Percentiles rank a stretch among this genome's conserved stretches.
These are phyloP conservation scores for Dufourea novaeangliae DNA, from an alignment of 1,140 invertebrate species.

Conservation along the genomic window DNA sequence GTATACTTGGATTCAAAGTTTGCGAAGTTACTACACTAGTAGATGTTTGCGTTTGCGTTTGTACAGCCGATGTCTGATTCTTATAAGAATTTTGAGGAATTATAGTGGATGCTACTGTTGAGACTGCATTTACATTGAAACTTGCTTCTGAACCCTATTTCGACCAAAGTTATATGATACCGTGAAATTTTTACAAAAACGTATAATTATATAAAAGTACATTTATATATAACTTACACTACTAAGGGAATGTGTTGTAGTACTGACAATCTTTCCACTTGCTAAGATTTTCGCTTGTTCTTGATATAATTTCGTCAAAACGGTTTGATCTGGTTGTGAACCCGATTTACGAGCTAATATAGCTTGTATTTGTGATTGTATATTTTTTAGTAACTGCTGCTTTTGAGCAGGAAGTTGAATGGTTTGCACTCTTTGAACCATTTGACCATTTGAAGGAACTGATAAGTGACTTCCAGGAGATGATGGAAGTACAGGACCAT, in stretches of 20 bases:
- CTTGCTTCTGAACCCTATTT: slow-evolving; percentile 70
- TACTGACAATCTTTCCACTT: slow-evolving; percentile 81
- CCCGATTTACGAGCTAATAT: slow-evolving; percentile 76
- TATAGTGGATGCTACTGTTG: slow-evolving; percentile 67
- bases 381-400: slow-evolving; percentile 75
- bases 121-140: slow-evolving; percentile 68
- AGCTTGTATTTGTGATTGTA: slow-evolving; percentile 82
- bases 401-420: slow-evolving; percentile 78
- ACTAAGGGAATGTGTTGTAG: slow-evolving; percentile 69
- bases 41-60: slow-evolving; percentile 75
- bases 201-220: background rate
- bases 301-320: slow-evolving; percentile 80
- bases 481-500: slow-evolving; percentile 65
- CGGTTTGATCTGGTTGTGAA: slow-evolving; percentile 77
- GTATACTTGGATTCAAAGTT: slow-evolving; percentile 67
- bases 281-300: slow-evolving; percentile 83
- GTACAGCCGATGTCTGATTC: slow-evolving; percentile 77
- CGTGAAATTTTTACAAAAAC: slow-evolving; percentile 9
- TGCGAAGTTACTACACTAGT: slow-evolving; percentile 64
- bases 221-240: slow-evolving; percentile 65
- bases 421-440: slow-evolving; percentile 75
- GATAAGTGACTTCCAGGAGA: slow-evolving; percentile 68
- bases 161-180: slow-evolving; percentile 11
- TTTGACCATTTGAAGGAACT: slow-evolving; percentile 72
- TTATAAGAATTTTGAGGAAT: slow-evolving; percentile 72